Base-by-base conservation (phyloP, 2,797 vertebrate species). In the Coccyzus lansbergi region DNA sequence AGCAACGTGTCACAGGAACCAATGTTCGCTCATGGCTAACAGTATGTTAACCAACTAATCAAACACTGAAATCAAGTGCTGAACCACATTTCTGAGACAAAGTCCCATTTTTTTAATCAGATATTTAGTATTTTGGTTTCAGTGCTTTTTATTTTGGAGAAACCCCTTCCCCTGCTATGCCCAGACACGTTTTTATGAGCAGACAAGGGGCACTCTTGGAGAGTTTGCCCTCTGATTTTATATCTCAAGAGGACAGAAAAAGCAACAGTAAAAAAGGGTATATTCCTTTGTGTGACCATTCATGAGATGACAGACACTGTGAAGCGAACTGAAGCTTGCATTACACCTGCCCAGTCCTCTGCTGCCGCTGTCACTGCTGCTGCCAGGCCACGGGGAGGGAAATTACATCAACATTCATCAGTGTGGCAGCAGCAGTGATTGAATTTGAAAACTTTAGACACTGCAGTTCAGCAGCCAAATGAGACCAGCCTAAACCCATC, bases 381-480 rank as follows among this genome's bases (percentile, higher is more conserved):
- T 81, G 76, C 63, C 38, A 25, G 31, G 36, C 56, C 49, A 48
- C 71, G 25, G 88, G 71, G 48, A 83, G 81, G 65, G 51, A 88
- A 93, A 88, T 44, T 7, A 33, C 80, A 91, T 90, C 78, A 74
- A 44, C 74, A 83, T 63, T 26, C 79, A 96, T 94, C 94, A 90
- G 2, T 1, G 3, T 74, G 86, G 79, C 94, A 94, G 93, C 74
- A 90, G 62, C 68, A 52, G 19, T 74, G 90, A 95, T 83, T 94
- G 93, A 93, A 81, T 79, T 9, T 78, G 95, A 97, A 93, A 86
- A 69, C 88, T 46, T 86, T 17, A 84, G 93, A 83, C 92, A 33
- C 5, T 19, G 70, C 78, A 82, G 88, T 65, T 95, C 53, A 87
- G 76, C 79, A 90, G 92, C 22, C 90, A 96, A 96, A 83, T 1